Base-by-base conservation (phyloP, 2,888 invertebrate species). In the Xestoiulus laeticollis region DNA sequence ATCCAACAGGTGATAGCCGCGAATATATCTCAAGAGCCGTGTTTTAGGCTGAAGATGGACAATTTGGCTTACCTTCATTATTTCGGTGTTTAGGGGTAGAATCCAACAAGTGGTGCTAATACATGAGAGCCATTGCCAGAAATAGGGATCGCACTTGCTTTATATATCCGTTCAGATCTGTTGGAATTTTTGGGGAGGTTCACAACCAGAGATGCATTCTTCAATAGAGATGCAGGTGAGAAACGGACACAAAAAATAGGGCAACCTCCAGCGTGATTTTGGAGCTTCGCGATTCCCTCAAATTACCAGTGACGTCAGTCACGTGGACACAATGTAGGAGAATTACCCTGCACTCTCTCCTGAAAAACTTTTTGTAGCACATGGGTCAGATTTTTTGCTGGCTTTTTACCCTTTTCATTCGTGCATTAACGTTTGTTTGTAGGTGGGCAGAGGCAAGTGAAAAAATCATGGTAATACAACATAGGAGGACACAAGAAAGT, bases 121-220 rank as follows among this genome's bases (percentile, higher is more conserved):
- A 26, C 68, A 68, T 68, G 68, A 33, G 84, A 33, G 43, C 84
- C 84, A 84, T 84, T 84, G 84, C 43, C 43, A 33, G 43, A 84
- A 84, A 84, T 84, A 22, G 43, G 33, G 16, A 5, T 33, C 12
- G 38, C 38, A 33, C 84, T n/a, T n/a, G 84, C 84, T 33, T 84
- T 84, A 84, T 84, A 84, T 84, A 84, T 84, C 84, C 33, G 84
- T 84, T 33, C 16, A 84, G 22, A 84, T 33, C 84, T 22, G 84
- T 22, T 84, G 84, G 84, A 84, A 84, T 84, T 33, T 84, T 84
- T n/a, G 33, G 84, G 84, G 84, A 84, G 84, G 84, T 33, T 43
- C 84, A 33, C 43, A 33, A 33, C 59, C 26, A 68, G 26, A 68
- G 68, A 68, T 68, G 68, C 68, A 26, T 68, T 68, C 48, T 3